phyloP scores from a whole-genome alignment of 2,888 invertebrate species.

The Hydrotaea diabolus region DNA sequence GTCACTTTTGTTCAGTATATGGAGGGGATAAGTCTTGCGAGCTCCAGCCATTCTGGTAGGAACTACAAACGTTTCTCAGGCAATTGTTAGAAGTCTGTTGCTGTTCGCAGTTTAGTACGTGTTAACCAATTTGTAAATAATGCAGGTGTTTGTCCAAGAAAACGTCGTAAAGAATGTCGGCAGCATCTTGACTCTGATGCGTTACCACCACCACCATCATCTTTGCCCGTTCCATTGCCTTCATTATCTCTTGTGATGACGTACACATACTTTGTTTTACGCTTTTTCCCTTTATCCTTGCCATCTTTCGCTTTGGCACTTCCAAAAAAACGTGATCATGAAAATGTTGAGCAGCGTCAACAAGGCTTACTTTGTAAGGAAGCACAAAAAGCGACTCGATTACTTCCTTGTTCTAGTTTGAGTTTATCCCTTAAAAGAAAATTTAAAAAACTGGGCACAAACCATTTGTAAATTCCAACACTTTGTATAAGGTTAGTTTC shows the following conservation, averaged over 20 bases:
- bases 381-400: too few species aligned
- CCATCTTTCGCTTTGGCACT: neutral
- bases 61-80: conserved; percentile 2
- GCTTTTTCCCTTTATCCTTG: too few species aligned
- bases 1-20: conserved; percentile 1
- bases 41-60: neutral
- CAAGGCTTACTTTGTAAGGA: too few species aligned
- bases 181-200: conserved; percentile 27
- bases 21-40: neutral
- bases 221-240: too few species aligned
- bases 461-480: too few species aligned
- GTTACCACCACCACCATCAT: neutral
- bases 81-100: conserved; percentile 25
- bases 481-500: neutral
- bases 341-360: too few species aligned
- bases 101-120: conserved; percentile 60
- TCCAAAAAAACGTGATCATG: neutral
- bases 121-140: conserved; percentile 76
- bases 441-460: too few species aligned
- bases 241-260: neutral
- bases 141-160: conserved; percentile 76
- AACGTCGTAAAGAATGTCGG: conserved; percentile 45
- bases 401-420: neutral
- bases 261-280: too few species aligned
- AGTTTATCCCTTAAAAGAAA: neutral